Evolutionary conservation across 2,113 vertebrate genomes (phyloP).

Genomic region (Carettochelys insculpta): DNA sequence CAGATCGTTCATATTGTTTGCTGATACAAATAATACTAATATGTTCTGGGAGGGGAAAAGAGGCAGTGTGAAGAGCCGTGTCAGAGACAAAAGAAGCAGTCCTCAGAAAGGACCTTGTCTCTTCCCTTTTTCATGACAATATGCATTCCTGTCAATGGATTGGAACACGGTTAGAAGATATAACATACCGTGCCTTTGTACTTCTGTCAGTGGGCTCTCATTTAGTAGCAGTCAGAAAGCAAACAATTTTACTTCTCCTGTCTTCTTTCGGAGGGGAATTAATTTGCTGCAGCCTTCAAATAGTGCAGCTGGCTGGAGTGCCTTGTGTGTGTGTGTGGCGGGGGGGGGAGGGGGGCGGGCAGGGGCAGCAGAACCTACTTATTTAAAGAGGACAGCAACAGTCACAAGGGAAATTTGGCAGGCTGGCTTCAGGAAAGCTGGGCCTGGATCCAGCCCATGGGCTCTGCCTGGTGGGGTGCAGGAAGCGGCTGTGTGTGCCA

Average conservation of each 20-base stretch:
- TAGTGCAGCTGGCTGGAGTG: not conserved
- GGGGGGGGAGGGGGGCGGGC: not conserved
- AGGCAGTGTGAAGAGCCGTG: not conserved
- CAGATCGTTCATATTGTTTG: slow-evolving; percentile 52
- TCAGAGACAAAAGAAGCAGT: not conserved
- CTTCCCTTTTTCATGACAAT: not conserved
- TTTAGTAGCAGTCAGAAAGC: not conserved
- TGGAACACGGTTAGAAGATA: not conserved
- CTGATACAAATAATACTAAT: slow-evolving; percentile 65
- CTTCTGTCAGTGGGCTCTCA: not conserved
- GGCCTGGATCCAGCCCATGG: too few relatives aligned
- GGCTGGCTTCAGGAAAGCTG: too few relatives aligned
- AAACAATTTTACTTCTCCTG: not conserved
- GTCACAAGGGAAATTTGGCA: not conserved
- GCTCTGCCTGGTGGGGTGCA: too few relatives aligned
- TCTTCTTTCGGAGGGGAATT: not conserved
- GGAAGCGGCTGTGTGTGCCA: too few relatives aligned
- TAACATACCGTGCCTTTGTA: not conserved
- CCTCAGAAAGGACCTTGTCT: not conserved
- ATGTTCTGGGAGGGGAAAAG: not conserved
- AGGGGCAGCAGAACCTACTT: too few relatives aligned
- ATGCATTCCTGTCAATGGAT: not conserved
- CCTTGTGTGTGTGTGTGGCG: not conserved
- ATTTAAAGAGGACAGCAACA: not conserved
- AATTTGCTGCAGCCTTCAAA: not conserved